phyloP scores from a whole-genome alignment of 2,888 invertebrate genomes.

The Octonoba sinensis region DNA sequence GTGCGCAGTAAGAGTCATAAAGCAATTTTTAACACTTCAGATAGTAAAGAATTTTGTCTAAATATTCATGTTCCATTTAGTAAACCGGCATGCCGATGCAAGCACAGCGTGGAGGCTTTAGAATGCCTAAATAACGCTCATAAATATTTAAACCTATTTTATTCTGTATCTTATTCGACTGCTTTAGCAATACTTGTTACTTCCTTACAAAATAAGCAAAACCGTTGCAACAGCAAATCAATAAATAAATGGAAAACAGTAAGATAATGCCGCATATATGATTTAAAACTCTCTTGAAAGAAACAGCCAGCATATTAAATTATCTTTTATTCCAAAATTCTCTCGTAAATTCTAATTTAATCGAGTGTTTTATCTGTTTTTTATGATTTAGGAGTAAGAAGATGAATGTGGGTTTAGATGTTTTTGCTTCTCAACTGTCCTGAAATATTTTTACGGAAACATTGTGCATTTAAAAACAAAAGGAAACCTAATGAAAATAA shows the following conservation, averaged over 20 bases:
- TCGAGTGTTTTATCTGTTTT: not conserved
- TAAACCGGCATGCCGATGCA: too few species aligned
- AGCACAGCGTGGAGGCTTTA: not conserved
- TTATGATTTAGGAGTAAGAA: too few species aligned
- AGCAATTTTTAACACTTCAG: too few species aligned
- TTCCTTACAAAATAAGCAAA: not conserved
- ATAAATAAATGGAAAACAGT: not conserved
- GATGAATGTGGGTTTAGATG: too few species aligned
- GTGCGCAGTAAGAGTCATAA: too few species aligned
- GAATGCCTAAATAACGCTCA: not conserved
- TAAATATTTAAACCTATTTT: slow-evolving; percentile 4
- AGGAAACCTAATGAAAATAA: too few species aligned
- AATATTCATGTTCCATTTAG: too few species aligned
- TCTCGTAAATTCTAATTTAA: slow-evolving; percentile 6
- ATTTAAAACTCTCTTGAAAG: not conserved
- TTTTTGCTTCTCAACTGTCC: too few species aligned
- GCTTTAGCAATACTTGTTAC: too few species aligned
- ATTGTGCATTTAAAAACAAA: too few species aligned
- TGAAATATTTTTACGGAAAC: too few species aligned
- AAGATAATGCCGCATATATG: not conserved
- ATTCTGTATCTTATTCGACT: not conserved
- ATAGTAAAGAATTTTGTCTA: too few species aligned
- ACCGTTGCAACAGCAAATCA: slow-evolving; percentile 5
- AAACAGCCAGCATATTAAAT: not conserved
- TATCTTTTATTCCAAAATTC: not conserved